Conservation (phyloP, 2,113 vertebrate species). For the Prunella himalayana region DNA sequence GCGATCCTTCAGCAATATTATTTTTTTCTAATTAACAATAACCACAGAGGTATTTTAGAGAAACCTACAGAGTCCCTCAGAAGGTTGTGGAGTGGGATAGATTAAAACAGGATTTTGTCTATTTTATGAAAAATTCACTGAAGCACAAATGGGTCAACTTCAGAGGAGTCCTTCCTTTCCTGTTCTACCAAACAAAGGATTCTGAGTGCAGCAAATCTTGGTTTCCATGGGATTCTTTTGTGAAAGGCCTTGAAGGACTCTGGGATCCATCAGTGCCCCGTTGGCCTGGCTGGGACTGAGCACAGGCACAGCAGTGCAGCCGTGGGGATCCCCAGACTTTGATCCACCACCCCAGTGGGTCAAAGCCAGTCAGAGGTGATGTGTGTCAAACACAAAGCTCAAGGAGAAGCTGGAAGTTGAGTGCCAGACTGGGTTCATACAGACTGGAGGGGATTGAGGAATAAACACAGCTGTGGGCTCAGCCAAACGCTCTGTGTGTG, state of each 20-base stretch:
- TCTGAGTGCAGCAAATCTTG: not conserved
- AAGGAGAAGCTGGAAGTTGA: not conserved
- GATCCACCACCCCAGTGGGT: not conserved
- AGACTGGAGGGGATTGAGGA: not conserved
- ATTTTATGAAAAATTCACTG: conserved; percentile 36
- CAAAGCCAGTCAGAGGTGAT: not conserved
- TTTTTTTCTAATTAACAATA: conserved; percentile 66
- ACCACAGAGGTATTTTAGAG: conserved; percentile 52
- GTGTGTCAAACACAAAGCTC: not conserved
- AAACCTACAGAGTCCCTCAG: not conserved
- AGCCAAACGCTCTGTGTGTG: not conserved
- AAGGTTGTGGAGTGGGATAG: not conserved
- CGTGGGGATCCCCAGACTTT: accelerated
- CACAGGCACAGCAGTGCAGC: not conserved
- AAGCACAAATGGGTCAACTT: conserved; percentile 29
- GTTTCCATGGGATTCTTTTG: not conserved
- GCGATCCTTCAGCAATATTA: conserved; percentile 58
- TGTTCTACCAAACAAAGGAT: not conserved
- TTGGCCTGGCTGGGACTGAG: not conserved
- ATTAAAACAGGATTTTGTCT: conserved; percentile 51
- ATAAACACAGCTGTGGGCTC: not conserved
- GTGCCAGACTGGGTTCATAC: not conserved
- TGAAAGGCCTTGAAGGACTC: not conserved
- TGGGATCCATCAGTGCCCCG: not conserved
- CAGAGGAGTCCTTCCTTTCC: conserved; percentile 17